Base-by-base conservation (phyloP, 2,888 invertebrate species). In the Oscheius sp. region DNA sequence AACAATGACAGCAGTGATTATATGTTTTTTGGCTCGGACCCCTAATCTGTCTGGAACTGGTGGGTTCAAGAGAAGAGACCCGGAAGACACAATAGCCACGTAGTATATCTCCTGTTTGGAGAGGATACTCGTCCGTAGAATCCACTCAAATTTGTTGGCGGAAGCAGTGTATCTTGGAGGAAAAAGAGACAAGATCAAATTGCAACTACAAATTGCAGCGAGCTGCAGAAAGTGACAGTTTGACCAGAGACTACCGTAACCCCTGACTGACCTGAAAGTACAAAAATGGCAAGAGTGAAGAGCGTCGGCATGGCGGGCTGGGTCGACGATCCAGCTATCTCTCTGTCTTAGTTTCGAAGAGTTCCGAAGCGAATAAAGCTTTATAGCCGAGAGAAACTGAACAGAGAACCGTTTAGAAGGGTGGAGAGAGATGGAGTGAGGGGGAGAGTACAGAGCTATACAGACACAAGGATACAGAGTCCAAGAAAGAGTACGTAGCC, bases 401-500 rank as follows among this genome's bases (percentile, higher is more conserved):
- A 55, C 29, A 55, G 11, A 21, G 32, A 48, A 65, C 65, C 65
- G 48, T 48, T 65, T 29, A 32, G 21, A 55, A 21, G 21, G 21
- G 47, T 21, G n/a, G 58, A 33, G 32, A 50, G 47, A 63, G 48
- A 63, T 48, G 11, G 63, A 47, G 47, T 62, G 21, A 21, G 0
- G 21, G 42, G 42, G 42, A 42, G 3, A 42, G 4, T 5, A 7
- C 3, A 42, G 42, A 42, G 53, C 35, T 68, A 68, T 68, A 68
- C 68, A 68, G 68, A 68, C 68, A 68, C 21, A 32, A 33, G 33
- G 68, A 68, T 10, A 35, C n/a, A 48, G 32, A 48, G 63, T 63
- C 63, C 48, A 65, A 53, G 68, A 68, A 68, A 53, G 53, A 21
- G 21, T 21, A 21, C 21, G 21, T 55, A 55, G 68, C 55, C 37